Base-by-base conservation (phyloP, 2,113 vertebrate genomes). In the Rhinoderma darwinii region DNA sequence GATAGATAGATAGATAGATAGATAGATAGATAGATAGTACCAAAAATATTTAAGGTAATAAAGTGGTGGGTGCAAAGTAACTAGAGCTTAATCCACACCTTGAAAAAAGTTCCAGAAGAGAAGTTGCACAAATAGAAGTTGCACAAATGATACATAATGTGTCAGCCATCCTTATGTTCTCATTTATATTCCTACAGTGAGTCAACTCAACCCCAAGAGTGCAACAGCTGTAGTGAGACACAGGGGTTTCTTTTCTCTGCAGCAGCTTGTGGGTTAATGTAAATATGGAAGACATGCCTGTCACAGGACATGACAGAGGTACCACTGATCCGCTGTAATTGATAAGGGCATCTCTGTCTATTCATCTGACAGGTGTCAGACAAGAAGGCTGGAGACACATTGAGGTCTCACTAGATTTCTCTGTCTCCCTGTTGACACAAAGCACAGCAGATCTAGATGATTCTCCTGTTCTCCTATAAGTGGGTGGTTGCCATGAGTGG, bases 361-460 rank as follows among this genome's bases (percentile, higher is more conserved):
- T 95, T 92, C 92, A 91, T 94, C 94, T 95, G 96, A 95, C 95
- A 96, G 94, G 93, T 94, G 90, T 94, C 96, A 96, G 92, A 93
- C 90, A 92, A 90, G 89, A 91, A 93, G 93, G 91, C 92, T 82
- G 91, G 91, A 92, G 89, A 91, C 90, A 91, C 84, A 88, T 81
- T 0, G 0, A 78, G 89, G 74, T 93, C 95, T 94, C 90, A 91
- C 92, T 94, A 90, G 90, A 90, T 92, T 94, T 92, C 90, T 91
- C 86, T 75, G 91, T 59, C 88, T 95, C 94, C 94, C 94, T 96
- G 95, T 96, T 97, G 94, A 94, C 93, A 90, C 88, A 89, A 90
- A 91, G 91, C 89, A 92, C 90, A 89, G 91, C 90, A 92, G 89
- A 89, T 90, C 92, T 95, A 94, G 90, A 92, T 91, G 91, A 91